Conservation (phyloP, 2,888 invertebrate species). For the Adela reaumurella region DNA sequence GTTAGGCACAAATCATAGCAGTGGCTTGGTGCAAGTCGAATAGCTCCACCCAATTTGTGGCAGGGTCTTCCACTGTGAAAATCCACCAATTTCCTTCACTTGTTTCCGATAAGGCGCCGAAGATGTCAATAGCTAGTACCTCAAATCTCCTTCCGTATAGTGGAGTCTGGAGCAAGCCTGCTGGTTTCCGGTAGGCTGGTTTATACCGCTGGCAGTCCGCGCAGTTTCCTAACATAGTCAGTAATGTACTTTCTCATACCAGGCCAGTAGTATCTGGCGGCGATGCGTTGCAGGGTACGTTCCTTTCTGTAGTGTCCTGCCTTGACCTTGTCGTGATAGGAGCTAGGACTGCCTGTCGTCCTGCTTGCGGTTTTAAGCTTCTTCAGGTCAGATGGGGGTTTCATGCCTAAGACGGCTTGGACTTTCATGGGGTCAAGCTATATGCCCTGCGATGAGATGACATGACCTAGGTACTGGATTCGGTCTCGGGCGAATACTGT, state of each 20-base stretch:
- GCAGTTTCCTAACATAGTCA: conserved; percentile 8
- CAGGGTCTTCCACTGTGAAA: conserved; percentile 14
- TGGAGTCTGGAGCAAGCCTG: conserved; percentile 10
- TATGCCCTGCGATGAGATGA: conserved; percentile 4
- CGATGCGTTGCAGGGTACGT: conserved; percentile 3
- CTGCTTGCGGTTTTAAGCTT: conserved; percentile 7
- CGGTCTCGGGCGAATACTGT: conserved; percentile 1
- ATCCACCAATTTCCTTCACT: conserved; percentile 14
- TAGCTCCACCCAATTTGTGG: conserved; percentile 16
- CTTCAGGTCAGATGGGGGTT: conserved; percentile 1
- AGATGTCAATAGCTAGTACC: conserved; percentile 13
- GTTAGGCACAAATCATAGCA: conserved; percentile 11
- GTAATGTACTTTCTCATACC: not conserved
- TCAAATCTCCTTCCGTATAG: conserved; percentile 7
- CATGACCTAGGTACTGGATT: conserved; percentile 5
- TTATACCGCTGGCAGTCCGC: conserved; percentile 12
- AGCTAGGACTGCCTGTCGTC: conserved; percentile 1
- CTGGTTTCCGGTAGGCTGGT: conserved; percentile 8
- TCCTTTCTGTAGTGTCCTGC: conserved; percentile 10
- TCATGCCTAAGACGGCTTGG: conserved; percentile 3
- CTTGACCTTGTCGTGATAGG: conserved; percentile 6
- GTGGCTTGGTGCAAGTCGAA: conserved; percentile 14
- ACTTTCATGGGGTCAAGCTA: conserved; percentile 3
- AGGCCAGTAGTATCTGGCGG: not conserved
- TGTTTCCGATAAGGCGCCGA: conserved; percentile 14